Percentiles rank a stretch among this genome's conserved stretches.
phyloP scores from a whole-genome alignment of 2,888 invertebrate species.

The Stenolophus ochropezus region DNA sequence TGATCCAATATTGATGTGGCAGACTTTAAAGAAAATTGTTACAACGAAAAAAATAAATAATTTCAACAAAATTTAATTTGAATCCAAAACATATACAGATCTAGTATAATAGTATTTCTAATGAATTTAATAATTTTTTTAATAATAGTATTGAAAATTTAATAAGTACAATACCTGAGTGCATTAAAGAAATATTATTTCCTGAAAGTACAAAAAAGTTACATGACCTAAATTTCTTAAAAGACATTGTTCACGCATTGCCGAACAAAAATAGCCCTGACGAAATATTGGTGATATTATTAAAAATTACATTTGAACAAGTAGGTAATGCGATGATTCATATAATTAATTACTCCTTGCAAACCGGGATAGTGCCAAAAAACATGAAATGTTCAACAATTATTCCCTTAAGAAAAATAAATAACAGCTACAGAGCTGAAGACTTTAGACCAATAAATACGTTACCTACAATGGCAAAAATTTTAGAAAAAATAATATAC shows the following conservation, averaged over 20 bases:
- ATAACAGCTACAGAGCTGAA: not conserved
- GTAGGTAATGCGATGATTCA: not conserved
- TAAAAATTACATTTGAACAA: not conserved
- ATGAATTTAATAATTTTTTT: not conserved
- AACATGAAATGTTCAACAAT: not conserved
- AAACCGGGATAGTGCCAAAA: not conserved
- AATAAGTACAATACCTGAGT: not conserved
- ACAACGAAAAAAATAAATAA: too few relatives aligned
- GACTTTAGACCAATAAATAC: conserved; percentile 22
- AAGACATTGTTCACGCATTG: not conserved
- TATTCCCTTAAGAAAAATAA: not conserved
- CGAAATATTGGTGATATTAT: not conserved
- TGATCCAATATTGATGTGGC: conserved; percentile 18
- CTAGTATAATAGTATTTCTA: not conserved
- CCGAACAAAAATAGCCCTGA: not conserved
- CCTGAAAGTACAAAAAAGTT: not conserved
- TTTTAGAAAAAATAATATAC: conserved; percentile 9
- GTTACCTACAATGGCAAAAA: not conserved
- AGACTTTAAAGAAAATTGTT: not conserved
- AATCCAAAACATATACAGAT: not conserved
- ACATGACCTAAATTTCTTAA: not conserved
- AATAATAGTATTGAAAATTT: not conserved
- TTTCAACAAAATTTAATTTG: not conserved
- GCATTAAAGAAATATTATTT: not conserved
- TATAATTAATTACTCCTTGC: not conserved